Evolutionary conservation across 2,888 invertebrate species (phyloP).

Genomic region (Drosophila meridionalis): DNA sequence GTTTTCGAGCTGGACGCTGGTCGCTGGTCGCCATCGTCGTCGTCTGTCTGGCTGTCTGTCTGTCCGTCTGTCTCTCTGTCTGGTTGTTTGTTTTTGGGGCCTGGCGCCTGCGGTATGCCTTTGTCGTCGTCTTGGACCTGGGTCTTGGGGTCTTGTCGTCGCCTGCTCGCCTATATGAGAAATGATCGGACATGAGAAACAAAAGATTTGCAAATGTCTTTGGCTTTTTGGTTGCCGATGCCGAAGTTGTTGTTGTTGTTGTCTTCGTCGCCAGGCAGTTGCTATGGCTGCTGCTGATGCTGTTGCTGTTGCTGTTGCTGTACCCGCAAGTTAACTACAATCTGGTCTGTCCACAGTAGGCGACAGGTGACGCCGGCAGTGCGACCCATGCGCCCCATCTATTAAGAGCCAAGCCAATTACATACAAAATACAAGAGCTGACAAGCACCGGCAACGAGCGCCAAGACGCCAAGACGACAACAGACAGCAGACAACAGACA

Average conservation of each 20-base stretch:
- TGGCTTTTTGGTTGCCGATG: constrained; percentile 74
- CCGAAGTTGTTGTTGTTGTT: constrained; percentile 33
- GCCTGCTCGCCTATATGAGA: constrained; percentile 79
- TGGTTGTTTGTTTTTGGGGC: constrained; percentile 67
- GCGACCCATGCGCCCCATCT: constrained; percentile 45
- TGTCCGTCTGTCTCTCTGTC: constrained; percentile 34
- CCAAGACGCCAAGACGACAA: constrained; percentile 32
- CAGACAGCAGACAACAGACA: constrained; percentile 17
- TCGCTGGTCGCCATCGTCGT: constrained; percentile 54
- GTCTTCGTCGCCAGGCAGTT: constrained; percentile 29
- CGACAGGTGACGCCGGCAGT: constrained; percentile 74
- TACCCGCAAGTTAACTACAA: constrained; percentile 50
- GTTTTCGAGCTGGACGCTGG: constrained; percentile 45
- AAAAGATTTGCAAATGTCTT: constrained; percentile 83
- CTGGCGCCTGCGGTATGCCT: constrained; percentile 84
- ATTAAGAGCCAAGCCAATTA: constrained; percentile 71
- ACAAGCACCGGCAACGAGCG: constrained; percentile 51
- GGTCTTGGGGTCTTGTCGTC: constrained; percentile 67
- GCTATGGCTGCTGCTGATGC: constrained; percentile 21
- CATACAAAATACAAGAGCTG: constrained; percentile 74
- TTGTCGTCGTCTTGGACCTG: constrained; percentile 68
- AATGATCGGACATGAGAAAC: constrained; percentile 83
- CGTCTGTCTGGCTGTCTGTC: constrained; percentile 40
- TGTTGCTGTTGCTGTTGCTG: constrained; percentile 33
- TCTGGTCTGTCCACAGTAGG: constrained; percentile 57